phyloP scores from a whole-genome alignment of 2,888 invertebrate species.

The Drosophila hamatofila region DNA sequence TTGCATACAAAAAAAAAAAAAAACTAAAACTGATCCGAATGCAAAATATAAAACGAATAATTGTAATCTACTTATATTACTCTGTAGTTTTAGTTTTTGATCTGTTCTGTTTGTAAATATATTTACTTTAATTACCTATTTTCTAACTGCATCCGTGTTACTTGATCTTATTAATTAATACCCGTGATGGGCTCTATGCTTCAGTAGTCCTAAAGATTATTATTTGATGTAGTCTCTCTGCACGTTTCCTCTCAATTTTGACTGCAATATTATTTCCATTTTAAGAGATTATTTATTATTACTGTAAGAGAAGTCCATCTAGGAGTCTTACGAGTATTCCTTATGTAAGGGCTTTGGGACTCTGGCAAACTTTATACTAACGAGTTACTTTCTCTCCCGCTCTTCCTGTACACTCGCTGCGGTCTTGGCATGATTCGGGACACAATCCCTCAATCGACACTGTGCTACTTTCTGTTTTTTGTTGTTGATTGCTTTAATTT shows the following conservation, averaged over 20 bases:
- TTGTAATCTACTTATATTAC: conserved; percentile 21
- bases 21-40: conserved; percentile 24
- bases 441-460: conserved; percentile 34
- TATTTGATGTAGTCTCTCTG: conserved; percentile 8
- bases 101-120: conserved; percentile 56
- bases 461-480: conserved; percentile 28
- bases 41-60: conserved; percentile 21
- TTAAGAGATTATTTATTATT: background rate
- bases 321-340: background rate
- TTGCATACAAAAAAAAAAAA: too few relatives aligned
- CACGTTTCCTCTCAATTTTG: background rate
- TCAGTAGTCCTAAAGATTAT: background rate
- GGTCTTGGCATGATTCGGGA: conserved; percentile 32
- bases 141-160: conserved; percentile 54
- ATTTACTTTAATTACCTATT: conserved; percentile 39
- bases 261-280: background rate
- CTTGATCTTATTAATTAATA: conserved; percentile 30
- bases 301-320: background rate
- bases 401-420: conserved; percentile 9
- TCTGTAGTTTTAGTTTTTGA: conserved; percentile 30
- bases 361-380: conserved; percentile 42
- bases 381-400: conserved; percentile 46
- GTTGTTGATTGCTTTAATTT: conserved; percentile 76
- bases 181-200: conserved; percentile 31
- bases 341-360: background rate